phyloP scores from a whole-genome alignment of 2,888 invertebrate genomes.

The Peribatodes rhomboidaria region DNA sequence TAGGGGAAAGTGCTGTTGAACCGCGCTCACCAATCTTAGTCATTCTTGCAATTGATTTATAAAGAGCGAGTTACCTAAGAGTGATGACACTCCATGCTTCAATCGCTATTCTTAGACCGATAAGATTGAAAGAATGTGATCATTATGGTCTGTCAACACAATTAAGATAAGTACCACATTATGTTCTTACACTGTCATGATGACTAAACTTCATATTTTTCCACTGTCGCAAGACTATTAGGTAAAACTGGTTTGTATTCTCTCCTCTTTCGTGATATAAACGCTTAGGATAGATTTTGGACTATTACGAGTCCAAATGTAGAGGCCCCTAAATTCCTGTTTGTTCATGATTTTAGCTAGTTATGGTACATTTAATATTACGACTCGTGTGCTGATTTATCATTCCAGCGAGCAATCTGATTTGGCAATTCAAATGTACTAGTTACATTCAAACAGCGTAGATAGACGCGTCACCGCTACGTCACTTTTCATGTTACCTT shows the following conservation, averaged over 20 bases:
- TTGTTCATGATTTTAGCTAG: neutral
- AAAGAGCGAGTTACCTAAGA: neutral
- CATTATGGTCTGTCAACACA: slow-evolving; percentile 25
- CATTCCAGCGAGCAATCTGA: slow-evolving; percentile 19
- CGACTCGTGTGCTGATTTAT: slow-evolving; percentile 24
- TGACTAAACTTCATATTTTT: slow-evolving; percentile 19
- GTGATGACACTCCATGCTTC: neutral
- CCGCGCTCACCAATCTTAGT: slow-evolving; percentile 15
- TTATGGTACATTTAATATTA: neutral
- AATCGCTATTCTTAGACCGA: slow-evolving; percentile 23
- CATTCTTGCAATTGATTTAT: neutral
- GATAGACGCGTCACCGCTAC: slow-evolving; percentile 26
- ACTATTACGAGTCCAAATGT: no score
- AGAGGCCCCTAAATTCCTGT: slow-evolving; percentile 2
- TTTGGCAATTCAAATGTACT: slow-evolving; percentile 15
- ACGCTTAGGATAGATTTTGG: no score
- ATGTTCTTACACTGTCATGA: slow-evolving; percentile 3
- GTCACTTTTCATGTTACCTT: slow-evolving; percentile 31
- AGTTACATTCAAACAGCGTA: slow-evolving; percentile 5
- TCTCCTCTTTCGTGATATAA: neutral
- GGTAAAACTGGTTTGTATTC: slow-evolving; percentile 23
- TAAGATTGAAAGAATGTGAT: slow-evolving; percentile 29
- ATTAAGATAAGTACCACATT: slow-evolving; percentile 33
- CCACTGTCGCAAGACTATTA: slow-evolving; percentile 11
- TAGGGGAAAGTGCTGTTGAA: slow-evolving; percentile 26